Percentiles rank a stretch among this genome's conserved stretches.
Evolutionary conservation across 2,113 vertebrate species (phyloP).

Genomic region (Platysteira castanea): DNA sequence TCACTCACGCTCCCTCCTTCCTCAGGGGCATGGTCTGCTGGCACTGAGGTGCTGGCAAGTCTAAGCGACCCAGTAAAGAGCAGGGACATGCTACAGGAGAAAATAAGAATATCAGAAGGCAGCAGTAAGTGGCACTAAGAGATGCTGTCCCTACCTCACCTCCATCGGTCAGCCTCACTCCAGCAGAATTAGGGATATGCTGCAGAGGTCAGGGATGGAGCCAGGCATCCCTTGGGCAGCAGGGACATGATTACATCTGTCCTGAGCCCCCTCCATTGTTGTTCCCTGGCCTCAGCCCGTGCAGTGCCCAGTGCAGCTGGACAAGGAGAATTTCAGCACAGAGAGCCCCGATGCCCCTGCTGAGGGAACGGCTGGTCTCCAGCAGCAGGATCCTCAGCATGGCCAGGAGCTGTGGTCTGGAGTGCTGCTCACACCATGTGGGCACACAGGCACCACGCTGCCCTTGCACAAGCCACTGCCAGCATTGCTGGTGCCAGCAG

Average conservation of each 20-base stretch:
- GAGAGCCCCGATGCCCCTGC: fast-evolving
- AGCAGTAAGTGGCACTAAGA: not conserved
- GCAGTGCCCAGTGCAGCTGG: not conserved
- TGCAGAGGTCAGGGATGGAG: not conserved
- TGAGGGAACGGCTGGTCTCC: not conserved
- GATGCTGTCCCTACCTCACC: not conserved
- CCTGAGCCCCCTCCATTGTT: not conserved
- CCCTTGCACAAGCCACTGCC: fast-evolving
- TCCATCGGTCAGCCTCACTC: not conserved
- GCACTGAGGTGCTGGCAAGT: not conserved
- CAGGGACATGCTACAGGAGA: not conserved
- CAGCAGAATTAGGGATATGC: not conserved
- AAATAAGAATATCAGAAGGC: not conserved
- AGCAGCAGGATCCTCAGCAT: not conserved
- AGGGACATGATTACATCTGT: fast-evolving
- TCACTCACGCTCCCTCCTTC: not conserved
- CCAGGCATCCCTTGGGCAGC: not conserved
- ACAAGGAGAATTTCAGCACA: not conserved
- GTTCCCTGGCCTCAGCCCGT: fast-evolving
- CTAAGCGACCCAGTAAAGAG: not conserved
- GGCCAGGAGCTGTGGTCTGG: not conserved
- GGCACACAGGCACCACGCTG: not conserved
- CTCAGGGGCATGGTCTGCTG: not conserved
- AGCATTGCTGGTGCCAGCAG: not conserved
- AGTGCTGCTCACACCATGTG: fast-evolving